Percentiles rank a stretch among this genome's conserved stretches.
Conservation (phyloP, 2,113 vertebrate species). For the Brachirus orientalis region DNA sequence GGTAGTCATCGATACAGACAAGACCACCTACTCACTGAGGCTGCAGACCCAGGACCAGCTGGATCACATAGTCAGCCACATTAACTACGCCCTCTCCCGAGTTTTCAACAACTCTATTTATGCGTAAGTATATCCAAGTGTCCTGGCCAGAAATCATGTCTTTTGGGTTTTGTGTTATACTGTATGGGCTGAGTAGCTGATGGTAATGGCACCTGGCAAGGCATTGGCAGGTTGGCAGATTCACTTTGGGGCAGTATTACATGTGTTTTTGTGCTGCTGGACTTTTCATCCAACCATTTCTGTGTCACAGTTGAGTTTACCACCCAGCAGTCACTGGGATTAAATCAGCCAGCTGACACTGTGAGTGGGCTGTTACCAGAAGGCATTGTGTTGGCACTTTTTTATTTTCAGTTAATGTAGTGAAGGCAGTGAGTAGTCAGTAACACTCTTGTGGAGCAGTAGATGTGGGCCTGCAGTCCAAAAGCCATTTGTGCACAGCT, state of each 20-base stretch:
- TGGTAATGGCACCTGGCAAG: slow-evolving; percentile 41
- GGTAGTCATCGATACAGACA: slow-evolving; percentile 92
- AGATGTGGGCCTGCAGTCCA: slow-evolving; percentile 15
- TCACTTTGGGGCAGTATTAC: slow-evolving; percentile 26
- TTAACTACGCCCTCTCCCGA: slow-evolving; percentile 88
- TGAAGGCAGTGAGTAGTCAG: slow-evolving; percentile 16
- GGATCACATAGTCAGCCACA: slow-evolving; percentile 86
- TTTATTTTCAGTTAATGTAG: slow-evolving; percentile 21
- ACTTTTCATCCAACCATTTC: slow-evolving; percentile 44
- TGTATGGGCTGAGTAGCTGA: slow-evolving; percentile 23
- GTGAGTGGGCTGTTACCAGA: slow-evolving; percentile 34
- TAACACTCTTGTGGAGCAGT: slow-evolving; percentile 5
- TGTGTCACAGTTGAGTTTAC: slow-evolving; percentile 40
- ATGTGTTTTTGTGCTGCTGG: slow-evolving; percentile 32
- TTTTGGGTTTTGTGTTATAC: slow-evolving; percentile 1
- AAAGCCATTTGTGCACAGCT: slow-evolving; percentile 3
- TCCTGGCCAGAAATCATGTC: neutral
- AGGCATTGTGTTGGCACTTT: slow-evolving; percentile 24
- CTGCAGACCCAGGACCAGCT: slow-evolving; percentile 86
- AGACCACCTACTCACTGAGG: slow-evolving; percentile 85
- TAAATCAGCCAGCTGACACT: slow-evolving; percentile 51
- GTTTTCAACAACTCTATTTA: slow-evolving; percentile 90
- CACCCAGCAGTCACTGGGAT: slow-evolving; percentile 51
- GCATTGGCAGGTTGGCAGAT: slow-evolving; percentile 45
- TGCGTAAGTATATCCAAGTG: slow-evolving; percentile 80